A percentile compares a stretch with the other conserved stretches of the same genome.
Conservation (phyloP, 2,113 vertebrate genomes). For the Bos javanicus region DNA sequence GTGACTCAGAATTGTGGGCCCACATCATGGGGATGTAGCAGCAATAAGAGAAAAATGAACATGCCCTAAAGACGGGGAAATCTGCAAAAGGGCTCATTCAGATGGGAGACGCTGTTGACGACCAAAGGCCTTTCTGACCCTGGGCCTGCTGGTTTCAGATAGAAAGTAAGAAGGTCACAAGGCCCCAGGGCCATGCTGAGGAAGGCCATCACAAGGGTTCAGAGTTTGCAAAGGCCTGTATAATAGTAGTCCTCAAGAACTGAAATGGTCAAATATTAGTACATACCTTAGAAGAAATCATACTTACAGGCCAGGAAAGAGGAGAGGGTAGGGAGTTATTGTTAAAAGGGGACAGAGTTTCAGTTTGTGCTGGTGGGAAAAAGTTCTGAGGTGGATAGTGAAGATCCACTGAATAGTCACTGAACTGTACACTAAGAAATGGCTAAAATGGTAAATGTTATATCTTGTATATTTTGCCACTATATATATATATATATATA, state of each 20-base stretch:
- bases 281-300: background rate
- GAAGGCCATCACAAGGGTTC: background rate
- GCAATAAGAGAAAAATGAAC: slow-evolving; percentile 3
- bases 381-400: background rate
- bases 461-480: background rate
- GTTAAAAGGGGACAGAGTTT: background rate
- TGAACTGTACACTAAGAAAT: background rate
- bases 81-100: background rate
- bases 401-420: background rate
- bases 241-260: background rate
- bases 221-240: background rate
- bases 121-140: background rate
- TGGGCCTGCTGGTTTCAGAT: background rate
- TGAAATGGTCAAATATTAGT: background rate
- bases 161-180: background rate
- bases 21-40: background rate
- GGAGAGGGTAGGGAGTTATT: no score
- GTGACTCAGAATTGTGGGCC: slow-evolving; percentile 49
- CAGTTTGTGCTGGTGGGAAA: background rate
- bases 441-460: background rate
- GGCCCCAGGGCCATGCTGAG: background rate
- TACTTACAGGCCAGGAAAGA: background rate
- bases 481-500: no score
- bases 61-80: background rate
- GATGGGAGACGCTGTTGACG: background rate